Percentiles rank a stretch among this genome's conserved stretches.
Conservation (phyloP, 2,797 vertebrate species). For the Peromyscus melanophrys region DNA sequence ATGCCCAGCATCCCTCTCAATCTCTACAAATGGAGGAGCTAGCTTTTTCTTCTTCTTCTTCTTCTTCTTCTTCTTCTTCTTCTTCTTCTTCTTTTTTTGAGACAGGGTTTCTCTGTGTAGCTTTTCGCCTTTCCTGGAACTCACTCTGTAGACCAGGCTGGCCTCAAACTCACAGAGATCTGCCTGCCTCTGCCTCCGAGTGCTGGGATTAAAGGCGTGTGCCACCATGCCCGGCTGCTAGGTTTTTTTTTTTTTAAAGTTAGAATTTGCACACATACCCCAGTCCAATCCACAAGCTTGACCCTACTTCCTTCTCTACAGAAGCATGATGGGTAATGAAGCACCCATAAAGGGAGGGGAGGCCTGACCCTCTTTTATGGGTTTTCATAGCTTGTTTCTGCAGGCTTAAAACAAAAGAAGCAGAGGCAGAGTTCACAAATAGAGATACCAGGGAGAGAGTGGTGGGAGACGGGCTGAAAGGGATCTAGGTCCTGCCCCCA, state of each 20-base stretch:
- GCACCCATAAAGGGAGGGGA: neutral
- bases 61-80: too few relatives aligned
- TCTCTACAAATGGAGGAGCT: neutral
- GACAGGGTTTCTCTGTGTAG: too few relatives aligned
- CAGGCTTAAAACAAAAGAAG: neutral
- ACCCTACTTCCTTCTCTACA: neutral
- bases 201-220: too few relatives aligned
- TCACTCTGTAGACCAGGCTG: too few relatives aligned
- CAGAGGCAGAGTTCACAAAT: neutral
- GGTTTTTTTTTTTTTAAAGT: neutral
- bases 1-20: neutral
- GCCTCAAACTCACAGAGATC: too few relatives aligned
- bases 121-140: too few relatives aligned
- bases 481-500: neutral
- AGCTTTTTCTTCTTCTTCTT: neutral
- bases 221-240: too few relatives aligned
- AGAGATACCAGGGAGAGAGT: neutral
- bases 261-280: neutral
- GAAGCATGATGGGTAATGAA: neutral
- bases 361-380: neutral
- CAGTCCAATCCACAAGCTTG: neutral
- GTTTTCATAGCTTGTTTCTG: neutral
- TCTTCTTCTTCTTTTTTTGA: too few relatives aligned
- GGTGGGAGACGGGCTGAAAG: neutral
- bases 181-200: too few relatives aligned